phyloP scores from a whole-genome alignment of 2,888 invertebrate genomes.

The Halocaridina rubra region DNA sequence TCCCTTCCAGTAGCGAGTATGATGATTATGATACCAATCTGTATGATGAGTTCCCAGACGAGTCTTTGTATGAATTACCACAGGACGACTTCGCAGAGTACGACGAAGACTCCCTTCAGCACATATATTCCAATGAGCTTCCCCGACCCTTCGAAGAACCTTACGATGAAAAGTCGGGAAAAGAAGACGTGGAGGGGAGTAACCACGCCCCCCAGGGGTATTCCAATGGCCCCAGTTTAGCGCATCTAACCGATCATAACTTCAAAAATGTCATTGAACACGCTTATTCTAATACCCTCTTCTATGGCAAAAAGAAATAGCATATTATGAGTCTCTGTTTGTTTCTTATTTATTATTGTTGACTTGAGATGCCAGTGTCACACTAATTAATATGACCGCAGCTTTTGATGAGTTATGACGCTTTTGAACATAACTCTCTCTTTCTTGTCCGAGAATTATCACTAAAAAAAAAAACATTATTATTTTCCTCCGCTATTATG shows the following conservation, averaged over 20 bases:
- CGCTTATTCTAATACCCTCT: conserved; percentile 58
- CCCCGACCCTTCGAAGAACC: conserved; percentile 43
- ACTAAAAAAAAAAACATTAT: too few relatives aligned
- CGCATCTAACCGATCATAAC: conserved; percentile 49
- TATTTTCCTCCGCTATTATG: too few relatives aligned
- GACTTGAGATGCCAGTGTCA: too few relatives aligned
- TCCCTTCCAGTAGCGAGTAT: background rate
- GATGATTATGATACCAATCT: conserved; percentile 5
- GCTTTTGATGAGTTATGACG: too few relatives aligned
- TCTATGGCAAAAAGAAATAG: conserved; percentile 39
- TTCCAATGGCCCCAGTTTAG: background rate
- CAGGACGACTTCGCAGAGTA: conserved; percentile 15
- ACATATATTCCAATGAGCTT: conserved; percentile 37
- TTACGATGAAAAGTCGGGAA: conserved; percentile 35
- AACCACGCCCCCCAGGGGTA: background rate
- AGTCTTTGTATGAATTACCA: conserved; percentile 43
- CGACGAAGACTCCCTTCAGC: conserved; percentile 25
- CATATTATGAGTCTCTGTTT: background rate
- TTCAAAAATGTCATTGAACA: conserved; percentile 58
- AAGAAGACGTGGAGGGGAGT: conserved; percentile 3
- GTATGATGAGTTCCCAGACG: conserved; percentile 13
- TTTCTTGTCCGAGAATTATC: too few relatives aligned
- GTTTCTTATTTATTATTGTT: background rate
- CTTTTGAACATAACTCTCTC: too few relatives aligned
- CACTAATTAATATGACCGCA: too few relatives aligned